phyloP scores from a whole-genome alignment of 1,140 invertebrate species.

The Psilanteris sp. region DNA sequence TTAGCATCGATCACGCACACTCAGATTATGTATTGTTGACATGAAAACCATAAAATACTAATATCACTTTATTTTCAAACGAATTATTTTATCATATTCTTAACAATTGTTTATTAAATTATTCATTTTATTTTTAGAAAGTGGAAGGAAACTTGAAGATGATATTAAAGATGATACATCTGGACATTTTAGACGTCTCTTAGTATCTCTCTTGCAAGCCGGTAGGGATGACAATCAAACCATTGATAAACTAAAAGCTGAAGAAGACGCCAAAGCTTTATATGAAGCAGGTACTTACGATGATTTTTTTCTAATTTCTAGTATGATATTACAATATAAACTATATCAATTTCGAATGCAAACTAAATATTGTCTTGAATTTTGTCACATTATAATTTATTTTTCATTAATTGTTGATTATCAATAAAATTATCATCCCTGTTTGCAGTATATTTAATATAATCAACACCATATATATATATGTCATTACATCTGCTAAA shows the following conservation, averaged over 20 bases:
- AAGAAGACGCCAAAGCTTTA: slow-evolving; percentile 82
- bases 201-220: slow-evolving; percentile 90
- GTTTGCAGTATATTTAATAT: too few species aligned
- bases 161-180: slow-evolving; percentile 96
- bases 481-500: too few species aligned
- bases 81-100: too few species aligned
- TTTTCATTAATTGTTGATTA: too few species aligned
- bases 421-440: too few species aligned
- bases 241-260: slow-evolving; percentile 79
- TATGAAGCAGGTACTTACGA: slow-evolving; percentile 82
- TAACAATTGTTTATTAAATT: too few species aligned
- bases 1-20: slow-evolving; percentile 19
- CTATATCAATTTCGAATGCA: slow-evolving; percentile 34
- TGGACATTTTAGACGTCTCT: slow-evolving; percentile 94
- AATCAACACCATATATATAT: too few species aligned
- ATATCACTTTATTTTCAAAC: background rate
- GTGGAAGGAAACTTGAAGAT: slow-evolving; percentile 89
- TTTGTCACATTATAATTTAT: too few species aligned
- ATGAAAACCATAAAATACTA: too few species aligned
- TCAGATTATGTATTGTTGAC: too few species aligned
- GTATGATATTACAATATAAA: slow-evolving; percentile 6
- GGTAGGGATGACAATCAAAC: slow-evolving; percentile 89
- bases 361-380: too few species aligned
- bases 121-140: slow-evolving; percentile 83
- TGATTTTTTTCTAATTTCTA: too few species aligned